phyloP scores from a whole-genome alignment of 2,888 invertebrate species.

The Minunthozetes semirufus region DNA sequence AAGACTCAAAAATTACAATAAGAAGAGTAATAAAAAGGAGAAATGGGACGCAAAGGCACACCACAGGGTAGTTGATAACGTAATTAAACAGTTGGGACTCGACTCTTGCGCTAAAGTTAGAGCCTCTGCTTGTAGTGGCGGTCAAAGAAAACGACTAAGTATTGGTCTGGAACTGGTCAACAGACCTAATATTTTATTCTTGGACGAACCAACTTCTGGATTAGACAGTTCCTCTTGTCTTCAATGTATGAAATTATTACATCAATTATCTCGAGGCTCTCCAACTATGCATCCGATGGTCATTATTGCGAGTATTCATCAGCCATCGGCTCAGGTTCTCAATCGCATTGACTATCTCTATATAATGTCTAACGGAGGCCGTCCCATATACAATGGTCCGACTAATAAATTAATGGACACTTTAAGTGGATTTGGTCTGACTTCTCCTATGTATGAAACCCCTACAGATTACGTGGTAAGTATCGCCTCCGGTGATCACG shows the following conservation, averaged over 20 bases:
- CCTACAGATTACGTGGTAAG: conserved; percentile 93
- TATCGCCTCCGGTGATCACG: conserved; percentile 80
- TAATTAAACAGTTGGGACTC: conserved; percentile 73
- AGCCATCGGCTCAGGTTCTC: conserved; percentile 77
- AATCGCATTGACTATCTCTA: conserved; percentile 83
- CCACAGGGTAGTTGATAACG: conserved; percentile 63
- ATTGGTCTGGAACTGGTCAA: conserved; percentile 73
- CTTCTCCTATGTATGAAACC: conserved; percentile 93
- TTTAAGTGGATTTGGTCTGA: conserved; percentile 67
- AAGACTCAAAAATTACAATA: conserved; percentile 18
- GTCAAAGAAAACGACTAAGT: conserved; percentile 78
- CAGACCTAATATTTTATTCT: conserved; percentile 50
- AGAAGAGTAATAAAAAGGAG: background rate
- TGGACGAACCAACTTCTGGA: conserved; percentile 57
- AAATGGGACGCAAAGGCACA: conserved; percentile 1
- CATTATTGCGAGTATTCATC: conserved; percentile 81
- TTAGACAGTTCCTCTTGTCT: conserved; percentile 80
- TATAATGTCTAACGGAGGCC: conserved; percentile 65
- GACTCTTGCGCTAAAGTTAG: conserved; percentile 65
- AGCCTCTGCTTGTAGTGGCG: conserved; percentile 70
- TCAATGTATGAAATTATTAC: conserved; percentile 71
- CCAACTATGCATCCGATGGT: conserved; percentile 64
- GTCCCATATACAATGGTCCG: conserved; percentile 85
- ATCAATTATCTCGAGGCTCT: conserved; percentile 53
- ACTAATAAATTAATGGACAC: conserved; percentile 78